A percentile compares a stretch with the other conserved stretches of the same genome.
These are phyloP conservation scores for Tetraodon nigroviridis DNA, from an alignment of 2,113 vertebrate genomes.

Conservation along the genomic window DNA sequence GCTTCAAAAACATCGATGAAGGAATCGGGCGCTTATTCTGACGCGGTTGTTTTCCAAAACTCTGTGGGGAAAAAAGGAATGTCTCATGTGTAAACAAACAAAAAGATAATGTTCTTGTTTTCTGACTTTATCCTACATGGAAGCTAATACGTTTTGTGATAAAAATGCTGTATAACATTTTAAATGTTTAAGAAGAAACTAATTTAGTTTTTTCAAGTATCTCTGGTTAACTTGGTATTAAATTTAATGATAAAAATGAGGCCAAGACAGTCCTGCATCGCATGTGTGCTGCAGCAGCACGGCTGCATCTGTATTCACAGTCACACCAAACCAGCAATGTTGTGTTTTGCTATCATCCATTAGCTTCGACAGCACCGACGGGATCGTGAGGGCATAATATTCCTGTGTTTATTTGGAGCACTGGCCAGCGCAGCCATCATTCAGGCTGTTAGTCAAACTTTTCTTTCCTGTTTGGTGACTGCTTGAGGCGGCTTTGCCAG, in stretches of 20 bases:
- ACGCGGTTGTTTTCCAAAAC: no score
- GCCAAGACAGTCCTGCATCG: no score
- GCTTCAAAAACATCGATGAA: no score
- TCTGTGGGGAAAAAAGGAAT: background rate
- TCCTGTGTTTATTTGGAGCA: no score
- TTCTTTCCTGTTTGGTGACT: background rate
- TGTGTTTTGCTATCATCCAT: background rate
- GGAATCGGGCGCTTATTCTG: no score
- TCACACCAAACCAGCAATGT: no score
- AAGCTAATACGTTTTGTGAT: background rate
- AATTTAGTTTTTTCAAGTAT: no score
- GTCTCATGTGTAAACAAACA: constrained; percentile 2
- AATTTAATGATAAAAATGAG: no score
- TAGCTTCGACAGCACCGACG: background rate
- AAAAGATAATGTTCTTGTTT: background rate
- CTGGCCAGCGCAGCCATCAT: background rate
- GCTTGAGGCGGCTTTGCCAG: background rate
- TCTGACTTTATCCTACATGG: background rate
- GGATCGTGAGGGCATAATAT: no score
- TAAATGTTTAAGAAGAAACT: background rate
- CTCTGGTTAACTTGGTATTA: no score
- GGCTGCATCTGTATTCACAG: no score
- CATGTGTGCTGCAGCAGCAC: no score
- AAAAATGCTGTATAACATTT: background rate
- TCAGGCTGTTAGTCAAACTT: constrained; percentile 15